phyloP scores from a whole-genome alignment of 2,888 invertebrate genomes.

The Synergus laeviventris region DNA sequence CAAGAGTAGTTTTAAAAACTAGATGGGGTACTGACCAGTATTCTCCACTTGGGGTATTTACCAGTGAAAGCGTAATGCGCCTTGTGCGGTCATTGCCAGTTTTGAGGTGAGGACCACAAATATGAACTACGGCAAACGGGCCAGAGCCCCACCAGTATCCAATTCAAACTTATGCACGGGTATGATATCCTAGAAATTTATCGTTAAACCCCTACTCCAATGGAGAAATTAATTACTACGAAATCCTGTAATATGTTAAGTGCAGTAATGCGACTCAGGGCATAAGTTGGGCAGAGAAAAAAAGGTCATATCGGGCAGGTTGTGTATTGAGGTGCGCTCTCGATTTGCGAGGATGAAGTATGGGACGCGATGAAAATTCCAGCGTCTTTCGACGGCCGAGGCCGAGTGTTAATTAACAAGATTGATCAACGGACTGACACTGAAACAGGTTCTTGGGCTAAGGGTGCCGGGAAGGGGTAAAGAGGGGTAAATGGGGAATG shows the following conservation, averaged over 20 bases:
- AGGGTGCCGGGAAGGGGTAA: no score
- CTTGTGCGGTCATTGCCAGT: no score
- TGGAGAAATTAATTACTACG: constrained; percentile 14
- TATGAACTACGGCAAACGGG: no score
- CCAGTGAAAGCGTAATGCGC: no score
- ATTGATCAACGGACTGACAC: constrained; percentile 68
- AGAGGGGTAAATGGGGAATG: background rate
- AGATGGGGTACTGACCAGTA: no score
- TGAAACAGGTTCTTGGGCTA: constrained; percentile 63
- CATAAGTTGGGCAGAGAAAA: constrained; percentile 54
- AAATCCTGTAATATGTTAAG: constrained; percentile 20
- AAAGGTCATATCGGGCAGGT: constrained; percentile 49
- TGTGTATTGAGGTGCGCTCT: constrained; percentile 47
- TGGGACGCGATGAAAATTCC: constrained; percentile 63
- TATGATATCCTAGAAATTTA: background rate
- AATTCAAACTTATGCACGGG: no score
- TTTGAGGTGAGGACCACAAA: no score
- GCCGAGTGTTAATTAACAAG: constrained; percentile 72
- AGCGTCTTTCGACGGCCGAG: constrained; percentile 54
- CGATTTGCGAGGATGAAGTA: constrained; percentile 61
- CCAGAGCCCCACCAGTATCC: no score
- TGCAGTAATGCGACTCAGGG: constrained; percentile 51
- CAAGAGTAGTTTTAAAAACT: no score
- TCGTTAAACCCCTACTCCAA: background rate
- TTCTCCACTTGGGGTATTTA: no score